Conservation (phyloP, 2,113 vertebrate species). For the Uropsilus gracilis region DNA sequence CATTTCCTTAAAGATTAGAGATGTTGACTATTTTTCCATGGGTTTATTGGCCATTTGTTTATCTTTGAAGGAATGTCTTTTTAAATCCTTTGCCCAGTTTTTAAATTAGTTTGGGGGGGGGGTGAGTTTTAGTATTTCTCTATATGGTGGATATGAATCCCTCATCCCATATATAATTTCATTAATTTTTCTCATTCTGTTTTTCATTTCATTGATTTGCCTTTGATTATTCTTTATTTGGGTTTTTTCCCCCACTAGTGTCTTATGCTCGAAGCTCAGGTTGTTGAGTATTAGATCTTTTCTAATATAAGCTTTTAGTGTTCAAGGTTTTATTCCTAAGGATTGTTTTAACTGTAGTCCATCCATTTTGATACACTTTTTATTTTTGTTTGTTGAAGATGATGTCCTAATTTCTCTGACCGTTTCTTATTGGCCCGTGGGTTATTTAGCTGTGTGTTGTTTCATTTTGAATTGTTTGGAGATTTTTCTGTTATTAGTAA, state of each 20-base stretch:
- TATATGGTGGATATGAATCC: background rate
- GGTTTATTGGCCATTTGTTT: background rate
- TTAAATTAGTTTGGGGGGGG: background rate
- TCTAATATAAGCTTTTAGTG: too few species aligned
- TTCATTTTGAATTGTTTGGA: background rate
- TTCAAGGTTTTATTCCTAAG: too few species aligned
- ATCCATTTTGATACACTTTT: too few species aligned
- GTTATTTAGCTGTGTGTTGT: background rate
- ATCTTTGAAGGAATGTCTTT: background rate
- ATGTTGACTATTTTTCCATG: background rate
- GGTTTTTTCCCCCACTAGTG: too few species aligned
- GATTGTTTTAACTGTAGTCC: too few species aligned
- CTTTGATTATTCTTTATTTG: too few species aligned
- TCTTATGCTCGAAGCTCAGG: too few species aligned
- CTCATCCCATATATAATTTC: background rate
- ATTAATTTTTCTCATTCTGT: too few species aligned
- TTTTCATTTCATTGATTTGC: too few species aligned
- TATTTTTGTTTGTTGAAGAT: background rate
- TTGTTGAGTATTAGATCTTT: too few species aligned
- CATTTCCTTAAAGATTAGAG: background rate
- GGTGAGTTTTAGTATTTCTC: background rate
- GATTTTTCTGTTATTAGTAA: background rate
- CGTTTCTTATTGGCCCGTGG: background rate
- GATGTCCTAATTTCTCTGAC: background rate
- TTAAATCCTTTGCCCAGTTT: background rate